phyloP scores from a whole-genome alignment of 2,797 vertebrate genomes.

The Manis pentadactyla region DNA sequence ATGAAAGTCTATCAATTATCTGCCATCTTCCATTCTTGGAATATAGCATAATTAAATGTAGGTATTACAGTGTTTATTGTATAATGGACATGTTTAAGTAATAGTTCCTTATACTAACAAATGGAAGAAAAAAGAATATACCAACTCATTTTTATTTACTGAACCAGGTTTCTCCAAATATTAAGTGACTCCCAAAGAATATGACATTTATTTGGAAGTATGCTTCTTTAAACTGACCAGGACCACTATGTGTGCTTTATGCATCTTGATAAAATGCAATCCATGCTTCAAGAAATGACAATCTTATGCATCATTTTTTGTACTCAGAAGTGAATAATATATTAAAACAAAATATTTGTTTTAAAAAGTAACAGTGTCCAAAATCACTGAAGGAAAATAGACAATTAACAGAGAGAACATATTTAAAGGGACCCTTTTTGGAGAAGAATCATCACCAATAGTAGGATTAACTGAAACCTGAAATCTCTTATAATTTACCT shows the following conservation, averaged over 20 bases:
- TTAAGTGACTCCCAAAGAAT: not conserved
- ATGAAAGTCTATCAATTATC: not conserved
- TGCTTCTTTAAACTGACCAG: not conserved
- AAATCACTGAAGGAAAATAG: slow-evolving; percentile 37
- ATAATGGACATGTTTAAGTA: not conserved
- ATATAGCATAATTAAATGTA: not conserved
- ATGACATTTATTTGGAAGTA: slow-evolving; percentile 17
- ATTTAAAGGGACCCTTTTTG: not conserved
- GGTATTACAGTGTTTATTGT: not conserved
- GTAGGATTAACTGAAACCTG: not conserved
- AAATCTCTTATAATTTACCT: not conserved
- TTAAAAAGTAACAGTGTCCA: slow-evolving; percentile 17
- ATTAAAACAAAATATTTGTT: slow-evolving; percentile 29
- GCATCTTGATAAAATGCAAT: not conserved
- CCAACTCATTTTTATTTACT: not conserved
- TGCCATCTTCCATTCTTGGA: not conserved
- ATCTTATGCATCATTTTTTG: not conserved
- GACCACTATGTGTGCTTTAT: not conserved
- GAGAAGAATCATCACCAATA: not conserved
- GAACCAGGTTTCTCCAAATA: not conserved
- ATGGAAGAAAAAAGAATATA: not conserved
- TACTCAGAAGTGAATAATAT: not conserved
- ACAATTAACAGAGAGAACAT: not conserved
- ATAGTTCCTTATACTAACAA: not conserved
- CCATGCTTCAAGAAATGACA: slow-evolving; percentile 34